These are phyloP conservation scores for Drosophila lacertosa DNA, from an alignment of 1,140 invertebrate species.

Conservation along the genomic window DNA sequence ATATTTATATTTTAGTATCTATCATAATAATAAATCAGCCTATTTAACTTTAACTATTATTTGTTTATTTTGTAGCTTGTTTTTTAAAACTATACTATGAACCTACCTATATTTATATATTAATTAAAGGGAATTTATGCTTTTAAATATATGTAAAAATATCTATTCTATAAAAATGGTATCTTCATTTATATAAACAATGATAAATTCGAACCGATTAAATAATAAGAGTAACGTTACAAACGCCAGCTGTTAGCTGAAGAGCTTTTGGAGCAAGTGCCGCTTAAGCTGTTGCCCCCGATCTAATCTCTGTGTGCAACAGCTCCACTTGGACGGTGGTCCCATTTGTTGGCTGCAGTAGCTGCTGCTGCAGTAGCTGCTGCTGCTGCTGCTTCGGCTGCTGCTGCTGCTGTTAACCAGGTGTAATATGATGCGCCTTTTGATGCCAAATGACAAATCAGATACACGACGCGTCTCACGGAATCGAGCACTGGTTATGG, in stretches of 20 bases:
- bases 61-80: too few relatives aligned
- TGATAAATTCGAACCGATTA: too few relatives aligned
- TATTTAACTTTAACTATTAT: too few relatives aligned
- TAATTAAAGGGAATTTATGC: too few relatives aligned
- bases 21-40: too few relatives aligned
- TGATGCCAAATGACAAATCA: constrained; percentile 67
- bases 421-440: constrained; percentile 59
- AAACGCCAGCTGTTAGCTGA: not conserved
- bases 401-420: constrained; percentile 23
- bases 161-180: too few relatives aligned
- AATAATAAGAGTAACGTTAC: not conserved
- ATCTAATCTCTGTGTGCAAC: constrained; percentile 69
- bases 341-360: constrained; percentile 60
- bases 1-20: too few relatives aligned
- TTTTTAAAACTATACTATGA: too few relatives aligned
- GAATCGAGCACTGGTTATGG: constrained; percentile 35
- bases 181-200: too few relatives aligned
- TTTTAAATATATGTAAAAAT: too few relatives aligned
- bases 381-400: too few relatives aligned
- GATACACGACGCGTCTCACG: constrained; percentile 69
- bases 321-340: constrained; percentile 58
- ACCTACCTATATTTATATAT: too few relatives aligned
- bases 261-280: not conserved
- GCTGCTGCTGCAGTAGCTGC: not conserved
- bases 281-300: constrained; percentile 1